Evolutionary conservation across 2,113 vertebrate genomes (phyloP), one percentile per base, ranked within the genome.

Genomic region (Tor tambroides): DNA sequence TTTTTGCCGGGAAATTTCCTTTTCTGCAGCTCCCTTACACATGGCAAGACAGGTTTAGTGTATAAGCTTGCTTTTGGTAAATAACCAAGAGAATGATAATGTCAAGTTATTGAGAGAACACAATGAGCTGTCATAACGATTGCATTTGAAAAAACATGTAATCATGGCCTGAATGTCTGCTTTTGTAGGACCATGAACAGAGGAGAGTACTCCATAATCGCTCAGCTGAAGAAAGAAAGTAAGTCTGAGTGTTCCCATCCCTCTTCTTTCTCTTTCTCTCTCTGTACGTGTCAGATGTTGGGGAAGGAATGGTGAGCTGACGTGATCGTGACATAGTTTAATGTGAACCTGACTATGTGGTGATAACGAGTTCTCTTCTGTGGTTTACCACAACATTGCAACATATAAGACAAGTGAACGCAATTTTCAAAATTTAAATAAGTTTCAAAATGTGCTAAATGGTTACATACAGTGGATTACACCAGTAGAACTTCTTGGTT

Each of bases 191-290:
- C 98, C 43, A 99, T 99, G 95, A 97, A 95, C 92, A 94, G 97
- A 91, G 98, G 98, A 91, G 98, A 99, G 51, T 92, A 96, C 92
- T 99, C 98, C 19, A 99, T 99, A 92, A 95, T 99, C 91, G 95
- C 94, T 56, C 97, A 98, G 86, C 91, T 99, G 87, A 98, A 96
- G 91, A 89, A 90, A 80, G 96, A 97, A 90, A 94, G 98, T 99
- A 95, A 96, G 96, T 82, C 32, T 75, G 8, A 54, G 21, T 67
- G 6, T 61, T 14, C 32, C 28, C 65, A 38, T 59, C 12, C 23
- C 14, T 54, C 3, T 49, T 69, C 17, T 69, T 26, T 38, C 15
- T 51, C 61, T 41, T 41, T 72, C 5, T 30, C 15, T 54, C 14
- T 23, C 23, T 76, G 10, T 51, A 43, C 30, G 61, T 65, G 17